Percentiles rank a stretch among this genome's conserved stretches.
Conservation (phyloP, 1,140 invertebrate genomes). For the Leucophenga varia region DNA sequence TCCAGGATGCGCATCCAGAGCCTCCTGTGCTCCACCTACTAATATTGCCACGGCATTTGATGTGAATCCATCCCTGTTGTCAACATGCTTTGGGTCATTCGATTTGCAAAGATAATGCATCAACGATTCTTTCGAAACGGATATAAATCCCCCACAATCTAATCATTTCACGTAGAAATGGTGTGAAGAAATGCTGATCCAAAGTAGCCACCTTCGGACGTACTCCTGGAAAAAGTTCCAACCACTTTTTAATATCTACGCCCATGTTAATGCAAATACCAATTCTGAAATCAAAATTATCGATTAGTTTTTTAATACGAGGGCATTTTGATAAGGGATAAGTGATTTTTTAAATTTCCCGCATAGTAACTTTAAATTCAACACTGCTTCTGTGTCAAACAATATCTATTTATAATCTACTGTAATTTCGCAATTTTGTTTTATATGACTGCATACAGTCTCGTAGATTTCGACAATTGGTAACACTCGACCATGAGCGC, state of each 20-base stretch:
- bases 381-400: no score
- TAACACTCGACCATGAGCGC: no score
- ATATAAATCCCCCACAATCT: conserved; percentile 63
- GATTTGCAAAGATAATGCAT: conserved; percentile 31
- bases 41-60: conserved; percentile 63
- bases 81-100: conserved; percentile 39
- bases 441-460: no score
- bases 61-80: conserved; percentile 48
- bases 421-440: no score
- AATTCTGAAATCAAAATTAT: conserved; percentile 65
- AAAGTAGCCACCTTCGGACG: conserved; percentile 73
- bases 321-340: no score
- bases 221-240: conserved; percentile 77
- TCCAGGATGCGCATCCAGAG: conserved; percentile 70
- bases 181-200: conserved; percentile 77
- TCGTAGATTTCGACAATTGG: no score
- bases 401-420: no score
- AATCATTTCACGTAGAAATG: conserved; percentile 76
- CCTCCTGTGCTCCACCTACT: conserved; percentile 82
- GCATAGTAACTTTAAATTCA: no score
- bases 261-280: conserved; percentile 78
- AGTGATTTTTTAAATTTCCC: no score
- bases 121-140: conserved; percentile 58
- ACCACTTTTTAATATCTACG: conserved; percentile 73
- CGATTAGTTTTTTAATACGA: no score